Base-by-base conservation (phyloP, 2,797 vertebrate species). In the Syngnathus acus region DNA sequence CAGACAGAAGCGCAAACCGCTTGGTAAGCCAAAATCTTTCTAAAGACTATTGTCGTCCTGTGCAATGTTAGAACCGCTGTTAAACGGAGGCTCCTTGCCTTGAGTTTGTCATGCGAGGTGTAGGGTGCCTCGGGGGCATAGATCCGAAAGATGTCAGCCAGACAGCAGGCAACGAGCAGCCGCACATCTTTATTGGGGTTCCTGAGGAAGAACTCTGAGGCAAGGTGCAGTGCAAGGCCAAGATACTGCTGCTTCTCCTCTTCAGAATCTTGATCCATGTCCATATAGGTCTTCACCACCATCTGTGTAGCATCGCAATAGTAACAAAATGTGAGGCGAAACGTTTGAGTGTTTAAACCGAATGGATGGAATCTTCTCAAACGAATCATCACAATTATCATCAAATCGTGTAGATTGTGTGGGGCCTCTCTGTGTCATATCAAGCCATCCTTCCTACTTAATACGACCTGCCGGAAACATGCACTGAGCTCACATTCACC, bases 201-300 rank as follows among this genome's bases (percentile, higher is more conserved):
- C 92, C 96, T 97, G 89, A 99, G 93, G 89, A 99, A 99, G 89
- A 99, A 99, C 91, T 99, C 97, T 63, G 95, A 99, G 51, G 97
- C 95, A 72, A 99, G 93, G 87, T 99, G 97, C 87, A 99, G 94
- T 23, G 97, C 97, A 78, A 99, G 85, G 58, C 94, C 94, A 53
- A 99, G 93, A 86, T 99, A 99, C 89, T 99, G 95, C 85, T 99
- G 95, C 83, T 99, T 99, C 85, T 99, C 97, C 76, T 99, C 97
- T 89, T 99, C 97, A 0, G 97, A 98, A 88, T 99, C 97, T 90
- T 99, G 97, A 90, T 99, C 97, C 97, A 99, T 99, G 86, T 99
- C 97, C 97, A 99, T 99, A 85, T 96, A 99, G 10, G 97, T 99
- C 90, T 99, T 99, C 66, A 99, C 97, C 86, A 99, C 96, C 95